Evolutionary conservation across 2,888 invertebrate genomes (phyloP).

Genomic region (Arrhopalites spinosus): DNA sequence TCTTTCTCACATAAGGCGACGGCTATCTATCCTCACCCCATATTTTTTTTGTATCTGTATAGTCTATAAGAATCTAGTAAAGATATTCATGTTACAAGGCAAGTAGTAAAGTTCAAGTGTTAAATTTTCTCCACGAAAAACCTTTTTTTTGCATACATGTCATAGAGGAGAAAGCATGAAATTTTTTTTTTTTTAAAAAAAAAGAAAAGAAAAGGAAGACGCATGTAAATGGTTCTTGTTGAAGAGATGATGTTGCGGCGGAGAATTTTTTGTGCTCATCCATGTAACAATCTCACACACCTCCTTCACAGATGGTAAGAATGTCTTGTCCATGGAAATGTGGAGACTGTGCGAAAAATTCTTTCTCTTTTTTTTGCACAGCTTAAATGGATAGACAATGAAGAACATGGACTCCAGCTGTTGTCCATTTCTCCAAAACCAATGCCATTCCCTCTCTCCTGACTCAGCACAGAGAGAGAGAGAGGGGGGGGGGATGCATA

Average conservation of each 20-base stretch:
- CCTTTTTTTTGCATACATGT: neutral
- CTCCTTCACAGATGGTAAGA: constrained; percentile 29
- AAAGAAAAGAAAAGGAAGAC: neutral
- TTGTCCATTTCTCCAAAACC: constrained; percentile 33
- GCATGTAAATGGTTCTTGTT: neutral
- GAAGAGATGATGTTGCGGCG: constrained; percentile 1
- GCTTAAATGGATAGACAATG: constrained; percentile 30
- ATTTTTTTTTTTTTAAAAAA: neutral
- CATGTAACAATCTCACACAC: neutral
- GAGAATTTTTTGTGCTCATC: neutral
- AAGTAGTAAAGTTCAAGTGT: too few species aligned
- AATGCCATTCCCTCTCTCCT: neutral
- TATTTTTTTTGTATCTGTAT: too few species aligned
- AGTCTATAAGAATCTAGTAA: too few species aligned
- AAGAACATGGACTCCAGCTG: constrained; percentile 44
- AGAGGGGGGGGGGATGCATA: constrained; percentile 1
- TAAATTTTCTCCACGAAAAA: neutral
- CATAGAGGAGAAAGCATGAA: neutral
- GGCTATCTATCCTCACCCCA: too few species aligned
- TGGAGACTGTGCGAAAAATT: constrained; percentile 14
- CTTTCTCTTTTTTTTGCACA: neutral
- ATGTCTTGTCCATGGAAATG: constrained; percentile 23
- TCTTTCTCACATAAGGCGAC: too few species aligned
- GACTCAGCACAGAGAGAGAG: constrained; percentile 23
- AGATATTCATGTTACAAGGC: too few species aligned